Evolutionary conservation across 2,888 invertebrate species (phyloP), one percentile per base, ranked within the genome.

Genomic region (Synergus itoensis): DNA sequence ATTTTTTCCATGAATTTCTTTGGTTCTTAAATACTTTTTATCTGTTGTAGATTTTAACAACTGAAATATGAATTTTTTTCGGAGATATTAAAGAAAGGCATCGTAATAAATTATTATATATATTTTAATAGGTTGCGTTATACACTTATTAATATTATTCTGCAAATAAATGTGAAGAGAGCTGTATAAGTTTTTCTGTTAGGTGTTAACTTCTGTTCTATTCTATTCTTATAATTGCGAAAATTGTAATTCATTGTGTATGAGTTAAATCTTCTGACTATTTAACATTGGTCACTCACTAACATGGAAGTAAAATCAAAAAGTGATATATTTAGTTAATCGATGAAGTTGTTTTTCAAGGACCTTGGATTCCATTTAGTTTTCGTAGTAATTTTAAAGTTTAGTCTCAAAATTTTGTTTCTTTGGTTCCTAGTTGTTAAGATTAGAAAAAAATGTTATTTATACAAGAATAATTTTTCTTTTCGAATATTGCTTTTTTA

Each of bases 81-180:
- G 11, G 45, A 77, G 53, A 69, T 75, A 69, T 62, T 76, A 78
- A 69, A 69, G 2, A 73, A 73, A 45, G 43, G 45, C 73, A 73
- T 73, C 73, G 12, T 73, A 36, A 73, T 73, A 40, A 73, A 73
- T 73, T 53, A 69, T 69, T 53, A 53, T 84, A 88, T 88, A 87
- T 87, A 87, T 86, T 87, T 89, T 87, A 88, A 85, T 84, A 87
- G 83, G 86, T 86, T 86, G 84, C 86, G 87, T 86, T 82, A 83
- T 84, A 86, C 78, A 83, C 83, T 81, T 86, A 88, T 79, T 81
- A 84, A 78, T 86, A 86, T 77, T 88, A 87, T 86, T 85, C 87
- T 87, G 87, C 83, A 86, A 90, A 88, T 88, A 88, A 89, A 89
- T 87, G 88, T 90, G 90, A 88, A 90, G 86, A 65, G 65, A 11